Base-by-base conservation (phyloP, 2,797 vertebrate species). In the Enoplosus armatus region DNA sequence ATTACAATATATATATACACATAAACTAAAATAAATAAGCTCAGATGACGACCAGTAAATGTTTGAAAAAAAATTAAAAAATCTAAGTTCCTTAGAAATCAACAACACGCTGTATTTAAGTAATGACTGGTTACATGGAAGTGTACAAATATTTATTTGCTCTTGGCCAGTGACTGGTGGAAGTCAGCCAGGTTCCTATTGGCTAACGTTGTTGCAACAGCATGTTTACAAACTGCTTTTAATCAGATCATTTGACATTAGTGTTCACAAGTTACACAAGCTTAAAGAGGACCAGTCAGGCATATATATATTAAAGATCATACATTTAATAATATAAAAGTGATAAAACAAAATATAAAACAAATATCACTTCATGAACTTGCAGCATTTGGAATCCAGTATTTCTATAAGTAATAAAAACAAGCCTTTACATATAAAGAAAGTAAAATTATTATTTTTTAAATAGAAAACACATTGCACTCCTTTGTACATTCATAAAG, bases 401-500 rank as follows among this genome's bases (percentile, higher is more conserved):
- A 91, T 94, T 94, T 93, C 70, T 74, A 93, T 91, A 93, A 92
- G 89, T 85, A 87, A 92, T 90, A 93, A 93, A 94, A 90, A 93
- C 70, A 91, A 93, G 93, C 88, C 88, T 93, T 93, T 91, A 91
- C 93, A 94, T 92, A 87, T 87, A 88, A 88, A 81, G 85, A 84
- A 88, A 92, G 83, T 89, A 90, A 88, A 89, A 81, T 53, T 62
- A 87, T 73, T 84, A 89, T 87, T 94, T 90, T 91, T 95, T 95
- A 95, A 95, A 95, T 95, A 94, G 87, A 94, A 93, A 90, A 92
- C 88, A 94, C 70, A 95, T 94, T 95, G 94, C 94, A 95, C 94
- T 94, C 93, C 90, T 94, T 92, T 93, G 87, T 95, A 96, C 95
- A 96, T 96, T 96, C 95, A 95, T 89, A 89, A 89, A 92, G 90